Conservation (phyloP, 1,140 invertebrate species). For the Drosophila athabasca region DNA sequence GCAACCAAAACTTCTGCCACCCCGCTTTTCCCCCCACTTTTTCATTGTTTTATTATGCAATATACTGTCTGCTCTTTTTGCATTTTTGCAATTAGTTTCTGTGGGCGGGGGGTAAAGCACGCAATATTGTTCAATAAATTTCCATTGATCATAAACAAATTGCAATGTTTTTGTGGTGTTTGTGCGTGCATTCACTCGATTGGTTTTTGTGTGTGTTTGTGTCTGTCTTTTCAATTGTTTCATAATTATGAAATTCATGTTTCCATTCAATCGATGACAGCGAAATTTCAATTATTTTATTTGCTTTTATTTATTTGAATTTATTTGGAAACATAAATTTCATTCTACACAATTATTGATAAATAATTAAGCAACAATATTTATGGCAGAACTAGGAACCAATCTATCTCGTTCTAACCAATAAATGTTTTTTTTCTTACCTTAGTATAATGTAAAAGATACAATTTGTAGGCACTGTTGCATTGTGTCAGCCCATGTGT, state of each 20-base stretch:
- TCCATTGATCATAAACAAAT: conserved; percentile 52
- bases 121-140: conserved; percentile 69
- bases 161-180: conserved; percentile 23
- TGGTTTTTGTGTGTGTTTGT: conserved; percentile 18
- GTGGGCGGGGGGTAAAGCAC: conserved; percentile 20
- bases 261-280: background rate
- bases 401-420: no score
- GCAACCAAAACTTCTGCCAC: conserved; percentile 23
- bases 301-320: background rate
- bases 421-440: no score
- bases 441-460: no score
- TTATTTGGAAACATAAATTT: no score
- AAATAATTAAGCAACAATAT: no score
- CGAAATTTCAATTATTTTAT: no score
- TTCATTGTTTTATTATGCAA: conserved; percentile 4
- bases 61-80: conserved; percentile 29
- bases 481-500: no score
- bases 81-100: conserved; percentile 38
- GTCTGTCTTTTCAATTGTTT: conserved; percentile 10
- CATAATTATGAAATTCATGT: conserved; percentile 25
- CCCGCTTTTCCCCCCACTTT: no score
- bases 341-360: no score
- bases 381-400: no score
- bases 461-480: no score
- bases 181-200: conserved; percentile 11